A percentile compares a stretch with the other conserved stretches of the same genome.
Conservation (phyloP, 1,140 invertebrate genomes). For the Apis florea region DNA sequence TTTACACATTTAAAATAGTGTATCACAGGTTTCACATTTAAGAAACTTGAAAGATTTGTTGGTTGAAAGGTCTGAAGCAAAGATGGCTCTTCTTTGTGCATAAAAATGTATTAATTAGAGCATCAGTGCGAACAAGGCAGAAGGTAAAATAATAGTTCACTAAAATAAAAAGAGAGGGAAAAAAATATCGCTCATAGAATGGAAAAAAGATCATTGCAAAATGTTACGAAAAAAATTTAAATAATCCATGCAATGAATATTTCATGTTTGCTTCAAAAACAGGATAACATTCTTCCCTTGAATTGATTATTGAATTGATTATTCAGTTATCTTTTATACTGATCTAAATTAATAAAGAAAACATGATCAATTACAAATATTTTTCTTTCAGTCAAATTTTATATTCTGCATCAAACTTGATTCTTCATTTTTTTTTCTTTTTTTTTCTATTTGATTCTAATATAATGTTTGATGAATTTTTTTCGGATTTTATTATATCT, state of each 20-base stretch:
- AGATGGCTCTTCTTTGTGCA: conserved; percentile 27
- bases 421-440: not conserved
- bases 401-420: too few species aligned
- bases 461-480: too few species aligned
- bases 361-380: not conserved
- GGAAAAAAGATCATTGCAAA: conserved; percentile 39
- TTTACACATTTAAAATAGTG: conserved; percentile 17
- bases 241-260: conserved; percentile 27
- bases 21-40: not conserved
- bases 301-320: too few species aligned
- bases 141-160: conserved; percentile 51
- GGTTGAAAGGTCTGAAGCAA: conserved; percentile 18
- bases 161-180: not conserved
- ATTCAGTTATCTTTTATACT: not conserved
- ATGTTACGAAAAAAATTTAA: conserved; percentile 15
- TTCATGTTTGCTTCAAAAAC: not conserved
- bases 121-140: conserved; percentile 35
- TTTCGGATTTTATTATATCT: too few species aligned
- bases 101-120: conserved; percentile 55
- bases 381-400: not conserved
- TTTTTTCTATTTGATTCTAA: not conserved
- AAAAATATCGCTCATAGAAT: not conserved
- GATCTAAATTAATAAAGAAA: not conserved
- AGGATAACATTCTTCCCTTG: not conserved
- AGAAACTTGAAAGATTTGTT: not conserved